Evolutionary conservation across 30 jellyfish, hydroid and myxozoan species (phyloP), one percentile per base, ranked within the genome.

Genomic region (Cassiopea xamachana): DNA sequence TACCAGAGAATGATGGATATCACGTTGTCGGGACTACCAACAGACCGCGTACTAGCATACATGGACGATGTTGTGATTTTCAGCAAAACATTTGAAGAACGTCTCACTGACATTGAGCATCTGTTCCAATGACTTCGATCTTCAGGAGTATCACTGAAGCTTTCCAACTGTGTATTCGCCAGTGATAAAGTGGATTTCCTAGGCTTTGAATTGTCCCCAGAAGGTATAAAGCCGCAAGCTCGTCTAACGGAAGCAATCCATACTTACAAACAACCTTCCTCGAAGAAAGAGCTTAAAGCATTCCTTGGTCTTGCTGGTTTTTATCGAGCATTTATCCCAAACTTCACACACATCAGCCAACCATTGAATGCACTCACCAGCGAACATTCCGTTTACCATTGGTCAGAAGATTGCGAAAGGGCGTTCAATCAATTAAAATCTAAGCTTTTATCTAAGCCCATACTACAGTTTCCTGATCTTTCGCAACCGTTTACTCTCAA

Each of bases 271-370:
- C 92, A 62, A 12, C 92, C 92, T 39, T 14, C 81, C 7, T 67
- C 92, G 0, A 69, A 73, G 71, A 84, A 84, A 43, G 77, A 84
- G 71, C 70, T 84, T 43, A 84, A 58, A 58, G 51, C 77, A 1
- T 88, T 88, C 69, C 87, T 88, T 13, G 91, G 96, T 46, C 62
- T 84, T 4, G 86, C 92, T 12, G 92, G 92, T 2, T 84, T 84
- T 73, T 84, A 84, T 58, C 74, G 92, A 50, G 48, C 78, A 6
- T 84, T 84, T 46, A 84, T 84, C 48, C 78, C 85, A 43, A 46
- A 84, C 10, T 84, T 84, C 48, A 79, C 92, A 39, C 55, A 72
- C 44, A 84, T 71, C 39, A 1, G 85, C 77, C 92, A 84, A 69
- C 87, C 92, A 9, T 51, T 84, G 39, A 84, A 73, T 58, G 64